Evolutionary conservation across 2,797 vertebrate genomes (phyloP).

Genomic region (Sebastes dallii): DNA sequence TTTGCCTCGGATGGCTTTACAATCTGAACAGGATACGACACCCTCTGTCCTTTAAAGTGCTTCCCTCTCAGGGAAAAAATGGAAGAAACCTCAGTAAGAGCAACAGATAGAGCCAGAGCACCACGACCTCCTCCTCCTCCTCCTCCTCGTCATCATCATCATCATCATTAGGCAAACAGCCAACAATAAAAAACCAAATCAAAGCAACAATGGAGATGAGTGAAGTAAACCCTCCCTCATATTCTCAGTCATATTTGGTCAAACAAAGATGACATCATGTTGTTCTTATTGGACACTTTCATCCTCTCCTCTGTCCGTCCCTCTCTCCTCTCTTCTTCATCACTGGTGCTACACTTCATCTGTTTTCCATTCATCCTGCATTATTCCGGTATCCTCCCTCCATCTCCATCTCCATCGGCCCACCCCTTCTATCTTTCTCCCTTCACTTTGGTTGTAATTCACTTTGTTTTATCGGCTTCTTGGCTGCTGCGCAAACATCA

Average conservation of each 20-base stretch:
- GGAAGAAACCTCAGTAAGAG: no score
- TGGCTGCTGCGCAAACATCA: constrained; percentile 32
- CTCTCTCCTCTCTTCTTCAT: background rate
- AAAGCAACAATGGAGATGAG: background rate
- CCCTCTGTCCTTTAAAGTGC: rapidly evolving
- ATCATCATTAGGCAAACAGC: background rate
- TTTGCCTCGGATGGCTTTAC: no score
- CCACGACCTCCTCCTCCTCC: background rate
- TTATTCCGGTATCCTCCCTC: constrained; percentile 6
- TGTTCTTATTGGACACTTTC: background rate
- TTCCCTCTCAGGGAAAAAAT: no score
- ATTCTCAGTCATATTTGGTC: background rate
- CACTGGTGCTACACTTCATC: background rate
- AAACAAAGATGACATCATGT: constrained; percentile 1
- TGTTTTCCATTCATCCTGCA: constrained; percentile 14
- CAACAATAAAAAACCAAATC: background rate
- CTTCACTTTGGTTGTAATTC: constrained; percentile 57
- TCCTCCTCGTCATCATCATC: background rate
- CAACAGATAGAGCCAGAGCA: no score
- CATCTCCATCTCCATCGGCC: constrained; percentile 4
- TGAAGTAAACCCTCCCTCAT: background rate
- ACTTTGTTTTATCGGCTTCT: constrained; percentile 30
- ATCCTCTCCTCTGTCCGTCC: background rate
- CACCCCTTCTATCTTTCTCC: constrained; percentile 28
- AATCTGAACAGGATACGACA: no score